Base-by-base conservation (phyloP, 2,888 invertebrate genomes). In the Cancer borealis region DNA sequence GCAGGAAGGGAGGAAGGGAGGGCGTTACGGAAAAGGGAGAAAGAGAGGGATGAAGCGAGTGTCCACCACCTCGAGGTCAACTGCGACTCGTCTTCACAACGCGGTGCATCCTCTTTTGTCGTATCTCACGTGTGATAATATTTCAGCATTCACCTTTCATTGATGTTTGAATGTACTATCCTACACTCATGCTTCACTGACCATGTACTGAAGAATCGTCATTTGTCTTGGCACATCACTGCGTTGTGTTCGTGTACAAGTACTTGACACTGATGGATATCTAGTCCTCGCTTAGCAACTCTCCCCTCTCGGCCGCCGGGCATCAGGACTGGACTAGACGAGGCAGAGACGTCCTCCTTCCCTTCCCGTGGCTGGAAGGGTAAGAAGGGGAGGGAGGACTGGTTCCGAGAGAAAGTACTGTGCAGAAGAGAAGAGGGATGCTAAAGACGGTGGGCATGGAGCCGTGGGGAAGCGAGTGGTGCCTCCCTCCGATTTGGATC, bases 341-440 rank as follows among this genome's bases (percentile, higher is more conserved):
- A 84, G 84, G 39, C 17, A 17, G 30, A 14, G 39, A 14, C 39
- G 39, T 39, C 14, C 39, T 30, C 84, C 84, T 10, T 84, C 84
- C 84, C 30, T 84, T 30, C 84, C 84, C 39, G 73, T 73, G 26
- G 73, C 26, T 73, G 73, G 73, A 73, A 26, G 73, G 73, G n/a
- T 26, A 73, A 26, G 73, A 73, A 73, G 26, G 73, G 73, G 73
- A 73, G 73, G 30, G 26, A n/a, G 84, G 84, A 84, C 84, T 84
- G 84, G 84, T 84, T 84, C 84, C 39, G 84, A 84, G 84, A 84
- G 84, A 84, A 39, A 84, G 84, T 84, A 84, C 84, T 39, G 84
- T 12, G 39, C 30, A 17, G 39, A 12, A n/a, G 39, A 84, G 84
- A 26, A 84, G 84, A 84, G 84, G 84, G 84, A 84, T 39, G 39